Conservation (phyloP, 1,140 invertebrate species). For the Hetaerina americana region DNA sequence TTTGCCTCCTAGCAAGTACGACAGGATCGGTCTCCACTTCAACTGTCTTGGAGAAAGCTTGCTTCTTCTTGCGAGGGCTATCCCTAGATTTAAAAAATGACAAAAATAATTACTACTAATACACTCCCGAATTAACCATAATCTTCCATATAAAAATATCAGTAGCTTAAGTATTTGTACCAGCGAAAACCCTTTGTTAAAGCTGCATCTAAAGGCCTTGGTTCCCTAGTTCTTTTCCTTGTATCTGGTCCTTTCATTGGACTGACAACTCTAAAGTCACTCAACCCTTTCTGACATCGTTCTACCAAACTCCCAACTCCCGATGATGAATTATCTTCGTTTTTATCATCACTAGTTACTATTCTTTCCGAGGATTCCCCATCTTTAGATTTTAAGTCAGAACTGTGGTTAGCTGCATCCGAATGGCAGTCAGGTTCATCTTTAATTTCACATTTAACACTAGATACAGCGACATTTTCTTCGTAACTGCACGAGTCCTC, state of each 20-base stretch:
- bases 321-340: neutral
- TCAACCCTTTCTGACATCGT: neutral
- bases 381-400: no score
- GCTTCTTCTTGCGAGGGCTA: neutral
- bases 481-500: neutral
- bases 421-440: neutral
- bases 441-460: neutral
- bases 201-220: neutral
- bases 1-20: constrained; percentile 64
- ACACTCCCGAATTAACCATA: no score
- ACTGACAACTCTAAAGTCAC: neutral
- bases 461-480: no score
- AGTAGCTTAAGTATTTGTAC: no score
- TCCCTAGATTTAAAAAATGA: neutral
- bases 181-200: neutral
- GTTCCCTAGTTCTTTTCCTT: neutral
- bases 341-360: neutral
- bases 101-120: neutral
- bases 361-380: no score
- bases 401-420: no score
- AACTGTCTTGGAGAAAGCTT: neutral
- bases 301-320: neutral
- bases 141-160: no score
- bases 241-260: neutral
- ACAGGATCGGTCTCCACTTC: constrained; percentile 51